Base-by-base conservation (phyloP, 2,888 invertebrate genomes). In the Cantharis nigra region DNA sequence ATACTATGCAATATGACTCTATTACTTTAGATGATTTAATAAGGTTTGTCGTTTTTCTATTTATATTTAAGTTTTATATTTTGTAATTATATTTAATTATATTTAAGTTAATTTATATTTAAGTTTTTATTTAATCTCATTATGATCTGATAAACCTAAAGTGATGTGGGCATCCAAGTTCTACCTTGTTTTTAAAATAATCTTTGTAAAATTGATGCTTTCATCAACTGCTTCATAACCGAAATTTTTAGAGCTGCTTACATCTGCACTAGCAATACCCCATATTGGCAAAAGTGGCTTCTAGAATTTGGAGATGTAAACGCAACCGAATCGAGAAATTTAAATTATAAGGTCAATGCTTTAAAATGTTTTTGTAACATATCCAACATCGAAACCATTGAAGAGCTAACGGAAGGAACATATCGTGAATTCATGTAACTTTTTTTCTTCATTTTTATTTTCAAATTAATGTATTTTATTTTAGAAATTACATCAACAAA, bases 361-460 rank as follows among this genome's bases (percentile, higher is more conserved):
- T 77, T 87, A 72, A 87, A 85, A 81, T 86, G 87, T 79, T 84
- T 86, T 23, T 83, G 83, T 20, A 82, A 81, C n/a, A 85, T 87
- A 72, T 80, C 85, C 0, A 83, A 85, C 79, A 72, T 72, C 18
- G 80, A 80, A 14, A 83, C 80, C 1, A 82, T 87, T n/a, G 80
- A 81, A 65, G 20, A 78, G 13, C 71, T 85, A 65, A 83, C 83
- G 0, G 79, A 80, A 10, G 74, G 79, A 18, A 74, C 80, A 7
- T 83, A 83, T 69, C 78, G 83, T 9, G 83, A 82, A 63, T 83
- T 86, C 73, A 76, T 81, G 87, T 86, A 81, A 83, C 14, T 26
- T 14, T 11, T 9, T 20, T 11, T 23, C 7, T 13, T 18, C 7
- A 23, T 20, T 33, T 16, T 18, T 70, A 67, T 23, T 30, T 71